phyloP scores from a whole-genome alignment of 2,888 invertebrate genomes.

The Heliconius cydno region DNA sequence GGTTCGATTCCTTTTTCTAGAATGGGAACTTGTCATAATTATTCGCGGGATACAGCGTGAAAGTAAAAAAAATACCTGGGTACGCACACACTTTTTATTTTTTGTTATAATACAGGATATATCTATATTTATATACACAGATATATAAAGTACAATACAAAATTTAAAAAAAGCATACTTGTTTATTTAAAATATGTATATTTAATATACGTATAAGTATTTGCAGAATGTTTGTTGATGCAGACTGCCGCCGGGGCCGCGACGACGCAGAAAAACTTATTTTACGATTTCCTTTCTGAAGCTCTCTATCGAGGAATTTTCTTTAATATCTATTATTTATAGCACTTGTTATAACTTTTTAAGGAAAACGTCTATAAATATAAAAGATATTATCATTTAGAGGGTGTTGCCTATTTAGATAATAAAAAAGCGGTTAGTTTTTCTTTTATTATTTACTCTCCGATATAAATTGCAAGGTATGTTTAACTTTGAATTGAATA shows the following conservation, averaged over 20 bases:
- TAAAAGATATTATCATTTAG: slow-evolving; percentile 50
- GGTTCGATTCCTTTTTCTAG: too few relatives aligned
- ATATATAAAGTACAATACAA: not conserved
- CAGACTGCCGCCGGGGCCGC: slow-evolving; percentile 57
- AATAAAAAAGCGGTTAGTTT: slow-evolving; percentile 19
- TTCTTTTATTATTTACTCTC: slow-evolving; percentile 3
- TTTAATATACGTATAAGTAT: slow-evolving; percentile 18
- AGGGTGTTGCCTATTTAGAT: slow-evolving; percentile 35
- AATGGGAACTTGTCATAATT: too few relatives aligned
- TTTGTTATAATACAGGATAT: too few relatives aligned
- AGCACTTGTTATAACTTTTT: slow-evolving; percentile 66
- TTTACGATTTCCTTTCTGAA: slow-evolving; percentile 79
- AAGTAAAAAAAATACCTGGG: too few relatives aligned
- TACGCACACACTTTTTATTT: too few relatives aligned
- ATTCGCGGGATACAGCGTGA: too few relatives aligned
- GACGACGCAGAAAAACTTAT: slow-evolving; percentile 75
- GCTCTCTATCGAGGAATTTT: slow-evolving; percentile 68
- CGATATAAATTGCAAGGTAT: not conserved
- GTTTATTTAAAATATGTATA: slow-evolving; percentile 3
- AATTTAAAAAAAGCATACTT: not conserved
- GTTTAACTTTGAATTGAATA: not conserved
- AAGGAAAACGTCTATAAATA: slow-evolving; percentile 52
- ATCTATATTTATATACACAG: too few relatives aligned
- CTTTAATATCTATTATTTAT: slow-evolving; percentile 77
- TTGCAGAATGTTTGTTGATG: slow-evolving; percentile 49